phyloP scores from a whole-genome alignment of 37 sponge, comb jelly and placozoan genomes.

The Haliclona indistincta region DNA sequence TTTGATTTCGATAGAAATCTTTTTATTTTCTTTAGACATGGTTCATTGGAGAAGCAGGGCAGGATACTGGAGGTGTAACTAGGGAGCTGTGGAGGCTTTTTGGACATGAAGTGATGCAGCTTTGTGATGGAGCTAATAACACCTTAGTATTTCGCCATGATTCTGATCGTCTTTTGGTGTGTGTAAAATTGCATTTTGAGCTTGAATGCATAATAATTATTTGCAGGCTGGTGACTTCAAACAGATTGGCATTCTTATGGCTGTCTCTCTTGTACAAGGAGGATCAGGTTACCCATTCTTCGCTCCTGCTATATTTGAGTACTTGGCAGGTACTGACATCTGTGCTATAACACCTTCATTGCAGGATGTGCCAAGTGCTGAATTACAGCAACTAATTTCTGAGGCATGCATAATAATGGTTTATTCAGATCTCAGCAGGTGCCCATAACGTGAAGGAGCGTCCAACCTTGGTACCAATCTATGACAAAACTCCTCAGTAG shows the following conservation, averaged over 20 bases:
- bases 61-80: not conserved
- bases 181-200: not conserved
- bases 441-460: no score
- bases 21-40: no score
- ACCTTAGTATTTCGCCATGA: not conserved
- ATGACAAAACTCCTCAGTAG: no score
- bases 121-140: not conserved
- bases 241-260: not conserved
- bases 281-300: not conserved
- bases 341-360: not conserved
- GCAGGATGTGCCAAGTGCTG: no score
- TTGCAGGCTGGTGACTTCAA: not conserved
- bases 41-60: slow-evolving; percentile 8
- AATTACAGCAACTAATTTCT: no score
- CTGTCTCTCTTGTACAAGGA: slow-evolving; percentile 1
- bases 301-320: not conserved
- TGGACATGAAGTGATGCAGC: no score
- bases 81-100: slow-evolving; percentile 1
- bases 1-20: no score
- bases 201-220: not conserved
- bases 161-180: not conserved
- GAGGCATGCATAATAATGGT: no score
- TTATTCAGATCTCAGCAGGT: no score
- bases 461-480: no score
- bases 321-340: not conserved